Percentiles rank a stretch among this genome's conserved stretches.
These are phyloP conservation scores for Drosophila nigricruria DNA, from an alignment of 2,888 invertebrate species.

Conservation along the genomic window DNA sequence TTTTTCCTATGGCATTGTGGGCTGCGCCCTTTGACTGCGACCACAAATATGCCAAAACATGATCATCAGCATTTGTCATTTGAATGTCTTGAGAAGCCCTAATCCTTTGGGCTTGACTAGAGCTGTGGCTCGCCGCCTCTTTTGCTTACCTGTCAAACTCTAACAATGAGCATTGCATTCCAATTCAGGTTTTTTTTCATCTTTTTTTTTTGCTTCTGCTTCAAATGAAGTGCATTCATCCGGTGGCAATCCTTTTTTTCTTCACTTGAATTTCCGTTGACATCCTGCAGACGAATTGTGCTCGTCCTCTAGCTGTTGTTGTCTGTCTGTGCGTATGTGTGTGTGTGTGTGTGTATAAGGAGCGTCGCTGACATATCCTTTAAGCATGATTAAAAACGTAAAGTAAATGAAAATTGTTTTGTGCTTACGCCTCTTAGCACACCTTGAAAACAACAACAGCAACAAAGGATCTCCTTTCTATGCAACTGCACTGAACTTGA, in stretches of 20 bases:
- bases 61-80: slow-evolving; percentile 64
- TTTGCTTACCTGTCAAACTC: slow-evolving; percentile 49
- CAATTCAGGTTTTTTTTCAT: slow-evolving; percentile 19
- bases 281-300: slow-evolving; percentile 59
- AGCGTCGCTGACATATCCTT: slow-evolving; percentile 77
- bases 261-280: slow-evolving; percentile 77
- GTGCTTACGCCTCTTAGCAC: slow-evolving; percentile 81
- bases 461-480: slow-evolving; percentile 24
- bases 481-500: slow-evolving; percentile 56
- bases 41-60: slow-evolving; percentile 79
- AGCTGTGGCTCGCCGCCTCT: slow-evolving; percentile 28
- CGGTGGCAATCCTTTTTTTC: slow-evolving; percentile 76
- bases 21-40: slow-evolving; percentile 48
- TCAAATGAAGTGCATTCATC: slow-evolving; percentile 82
- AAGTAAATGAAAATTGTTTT: slow-evolving; percentile 80
- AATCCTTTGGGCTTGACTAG: slow-evolving; percentile 69
- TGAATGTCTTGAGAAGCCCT: slow-evolving; percentile 43
- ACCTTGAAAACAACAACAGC: slow-evolving; percentile 73
- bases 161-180: slow-evolving; percentile 69
- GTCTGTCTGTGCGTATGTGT: not conserved
- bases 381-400: slow-evolving; percentile 80
- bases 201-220: slow-evolving; percentile 56
- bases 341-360: slow-evolving; percentile 23
- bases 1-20: slow-evolving; percentile 16
- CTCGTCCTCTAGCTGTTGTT: slow-evolving; percentile 35